phyloP scores from a whole-genome alignment of 2,113 vertebrate species.

The Eudyptes chrysolophus region DNA sequence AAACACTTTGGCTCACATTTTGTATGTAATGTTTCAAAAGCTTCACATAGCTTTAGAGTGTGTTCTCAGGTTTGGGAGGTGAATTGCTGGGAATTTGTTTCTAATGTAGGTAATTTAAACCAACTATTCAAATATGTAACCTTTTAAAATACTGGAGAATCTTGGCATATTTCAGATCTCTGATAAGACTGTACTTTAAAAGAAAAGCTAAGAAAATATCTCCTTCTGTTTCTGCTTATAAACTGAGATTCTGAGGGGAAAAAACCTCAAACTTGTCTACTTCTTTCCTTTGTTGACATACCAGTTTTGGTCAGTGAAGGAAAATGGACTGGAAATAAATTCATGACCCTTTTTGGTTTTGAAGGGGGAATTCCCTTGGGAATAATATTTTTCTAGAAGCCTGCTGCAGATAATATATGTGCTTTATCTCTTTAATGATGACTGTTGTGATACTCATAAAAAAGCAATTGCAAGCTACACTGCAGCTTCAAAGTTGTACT shows the following conservation, averaged over 20 bases:
- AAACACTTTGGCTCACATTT: not conserved
- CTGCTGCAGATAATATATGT: not conserved
- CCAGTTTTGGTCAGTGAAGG: not conserved
- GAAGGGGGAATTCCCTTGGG: not conserved
- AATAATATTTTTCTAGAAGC: not conserved
- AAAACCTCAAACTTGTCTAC: accelerated
- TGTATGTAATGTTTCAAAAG: not conserved
- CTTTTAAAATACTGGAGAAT: not conserved
- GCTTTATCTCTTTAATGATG: not conserved
- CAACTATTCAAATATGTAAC: not conserved
- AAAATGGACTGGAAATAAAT: not conserved
- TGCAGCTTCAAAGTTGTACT: conserved; percentile 35
- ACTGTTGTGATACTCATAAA: not conserved
- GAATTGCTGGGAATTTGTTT: conserved; percentile 3
- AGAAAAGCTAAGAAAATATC: not conserved
- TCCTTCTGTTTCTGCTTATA: conserved; percentile 25
- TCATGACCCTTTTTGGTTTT: not conserved
- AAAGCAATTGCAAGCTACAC: not conserved
- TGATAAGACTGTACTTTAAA: not conserved
- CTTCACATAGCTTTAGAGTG: not conserved
- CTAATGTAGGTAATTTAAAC: conserved; percentile 29
- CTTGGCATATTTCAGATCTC: conserved; percentile 8
- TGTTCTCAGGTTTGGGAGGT: not conserved
- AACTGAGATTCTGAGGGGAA: not conserved
- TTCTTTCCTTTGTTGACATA: not conserved